Evolutionary conservation across 2,113 vertebrate genomes (phyloP).

Genomic region (Panthera leo): DNA sequence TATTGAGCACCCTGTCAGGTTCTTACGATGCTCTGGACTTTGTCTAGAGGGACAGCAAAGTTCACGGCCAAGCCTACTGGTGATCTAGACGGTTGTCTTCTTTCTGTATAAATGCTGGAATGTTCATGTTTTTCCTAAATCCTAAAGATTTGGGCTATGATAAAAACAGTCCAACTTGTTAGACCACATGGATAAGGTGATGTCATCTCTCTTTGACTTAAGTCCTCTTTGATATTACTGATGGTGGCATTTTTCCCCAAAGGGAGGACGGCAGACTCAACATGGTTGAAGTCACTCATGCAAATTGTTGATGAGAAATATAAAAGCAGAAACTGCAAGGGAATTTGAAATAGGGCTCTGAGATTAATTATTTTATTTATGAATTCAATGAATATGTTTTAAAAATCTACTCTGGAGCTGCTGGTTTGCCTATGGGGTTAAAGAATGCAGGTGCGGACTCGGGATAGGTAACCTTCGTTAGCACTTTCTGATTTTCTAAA

Average conservation of each 20-base stretch:
- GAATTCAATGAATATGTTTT: constrained; percentile 24
- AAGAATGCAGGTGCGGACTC: neutral
- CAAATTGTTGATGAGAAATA: constrained; percentile 30
- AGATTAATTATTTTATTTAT: constrained; percentile 29
- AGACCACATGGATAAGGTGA: neutral
- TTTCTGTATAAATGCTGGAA: neutral
- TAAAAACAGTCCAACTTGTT: neutral
- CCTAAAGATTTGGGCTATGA: neutral
- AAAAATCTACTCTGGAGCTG: neutral
- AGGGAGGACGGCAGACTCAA: neutral
- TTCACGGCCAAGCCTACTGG: neutral
- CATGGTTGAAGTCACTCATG: neutral
- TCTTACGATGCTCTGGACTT: neutral
- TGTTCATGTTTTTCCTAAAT: neutral
- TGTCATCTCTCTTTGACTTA: constrained; percentile 12
- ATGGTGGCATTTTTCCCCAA: neutral
- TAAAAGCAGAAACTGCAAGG: constrained; percentile 3
- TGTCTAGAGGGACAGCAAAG: neutral
- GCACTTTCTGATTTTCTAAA: neutral
- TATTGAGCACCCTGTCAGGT: neutral
- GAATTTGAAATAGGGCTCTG: constrained; percentile 25
- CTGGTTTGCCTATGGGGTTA: neutral
- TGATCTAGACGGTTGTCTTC: neutral
- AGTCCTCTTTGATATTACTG: neutral
- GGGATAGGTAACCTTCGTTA: neutral